Evolutionary conservation across 2,113 vertebrate genomes (phyloP), one percentile per base, ranked within the genome.

Genomic region (Lamprologus sp.): DNA sequence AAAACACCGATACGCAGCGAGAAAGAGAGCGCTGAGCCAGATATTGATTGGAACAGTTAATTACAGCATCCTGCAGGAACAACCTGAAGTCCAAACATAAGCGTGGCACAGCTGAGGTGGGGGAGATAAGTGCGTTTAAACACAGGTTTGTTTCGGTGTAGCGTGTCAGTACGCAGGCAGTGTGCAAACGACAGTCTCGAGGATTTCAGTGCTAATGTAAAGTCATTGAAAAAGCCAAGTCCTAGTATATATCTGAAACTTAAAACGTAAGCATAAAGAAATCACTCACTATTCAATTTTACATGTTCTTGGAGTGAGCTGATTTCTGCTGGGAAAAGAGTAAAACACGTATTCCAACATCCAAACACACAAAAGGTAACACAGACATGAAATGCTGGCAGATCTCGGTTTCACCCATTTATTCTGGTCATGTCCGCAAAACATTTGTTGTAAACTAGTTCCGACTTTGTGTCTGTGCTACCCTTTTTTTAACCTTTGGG

Each of bases 1-100:
- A 85, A 85, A 92, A 92, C 90, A 92, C 37, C 4, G 47, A 83
- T 21, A n/a, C 23, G 51, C 7, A 19, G 54, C 65, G 3, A 88
- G 70, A 86, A 17, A 82, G 47, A 88, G 60, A 23, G 68, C 60
- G 6, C 31, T 28, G 68, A 83, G 54, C 21, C 54, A 79, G 77
- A 90, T 49, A 87, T 90, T 81, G 89, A 88, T 87, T 70, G 35
- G 31, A 68, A 54, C 73, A 55, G 88, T 91, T 94, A 88, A 94
- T 84, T 85, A 79, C 83, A 28, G 89, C 92, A 90, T 93, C 92
- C 89, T 90, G 90, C 55, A 84, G 84, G 83, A 82, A 89, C 60
- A 82, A 31, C 23, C 8, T 42, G 73, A 17, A 83, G 81, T 82
- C 89, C 80, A 87, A 92, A 93, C 86, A 91, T 70, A 70, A 89